Percentiles rank a stretch among this genome's conserved stretches.
Conservation (phyloP, 2,113 vertebrate species). For the Datnioides undecimradiatus region DNA sequence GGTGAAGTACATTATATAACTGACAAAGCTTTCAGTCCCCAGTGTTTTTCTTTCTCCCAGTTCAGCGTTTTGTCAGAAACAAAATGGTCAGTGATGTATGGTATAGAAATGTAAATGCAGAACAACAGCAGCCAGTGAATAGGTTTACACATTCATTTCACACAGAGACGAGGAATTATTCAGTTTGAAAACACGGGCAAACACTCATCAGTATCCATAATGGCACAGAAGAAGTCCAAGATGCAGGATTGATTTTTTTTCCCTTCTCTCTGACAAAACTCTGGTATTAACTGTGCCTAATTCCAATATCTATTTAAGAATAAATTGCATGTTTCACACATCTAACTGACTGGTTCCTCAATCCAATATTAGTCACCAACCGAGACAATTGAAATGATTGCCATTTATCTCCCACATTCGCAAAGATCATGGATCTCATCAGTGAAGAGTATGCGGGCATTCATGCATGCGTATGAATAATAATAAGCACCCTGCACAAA, state of each 20-base stretch:
- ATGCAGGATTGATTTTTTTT: slow-evolving; percentile 29
- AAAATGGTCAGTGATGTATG: neutral
- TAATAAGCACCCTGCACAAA: slow-evolving; percentile 29
- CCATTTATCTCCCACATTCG: slow-evolving; percentile 23
- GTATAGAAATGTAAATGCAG: slow-evolving; percentile 14
- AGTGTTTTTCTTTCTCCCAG: slow-evolving; percentile 1
- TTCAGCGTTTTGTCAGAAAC: slow-evolving; percentile 3
- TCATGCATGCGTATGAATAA: slow-evolving; percentile 51
- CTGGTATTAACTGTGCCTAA: slow-evolving; percentile 1
- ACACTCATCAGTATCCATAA: slow-evolving; percentile 36
- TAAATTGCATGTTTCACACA: slow-evolving; percentile 26
- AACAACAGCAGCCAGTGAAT: neutral
- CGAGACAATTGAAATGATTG: slow-evolving; percentile 52
- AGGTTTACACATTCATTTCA: slow-evolving; percentile 19
- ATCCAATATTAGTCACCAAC: slow-evolving; percentile 22
- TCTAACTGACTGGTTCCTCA: slow-evolving; percentile 23
- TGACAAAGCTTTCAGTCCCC: slow-evolving; percentile 32
- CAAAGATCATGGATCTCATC: slow-evolving; percentile 46
- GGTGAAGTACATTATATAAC: slow-evolving; percentile 26
- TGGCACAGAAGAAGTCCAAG: slow-evolving; percentile 15
- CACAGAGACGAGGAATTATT: slow-evolving; percentile 18
- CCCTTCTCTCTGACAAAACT: slow-evolving; percentile 4
- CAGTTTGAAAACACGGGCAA: slow-evolving; percentile 10
- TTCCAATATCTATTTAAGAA: slow-evolving; percentile 22
- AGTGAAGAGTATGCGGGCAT: slow-evolving; percentile 4